Evolutionary conservation across 1,140 invertebrate genomes (phyloP).

Genomic region (Bombus breviceps): DNA sequence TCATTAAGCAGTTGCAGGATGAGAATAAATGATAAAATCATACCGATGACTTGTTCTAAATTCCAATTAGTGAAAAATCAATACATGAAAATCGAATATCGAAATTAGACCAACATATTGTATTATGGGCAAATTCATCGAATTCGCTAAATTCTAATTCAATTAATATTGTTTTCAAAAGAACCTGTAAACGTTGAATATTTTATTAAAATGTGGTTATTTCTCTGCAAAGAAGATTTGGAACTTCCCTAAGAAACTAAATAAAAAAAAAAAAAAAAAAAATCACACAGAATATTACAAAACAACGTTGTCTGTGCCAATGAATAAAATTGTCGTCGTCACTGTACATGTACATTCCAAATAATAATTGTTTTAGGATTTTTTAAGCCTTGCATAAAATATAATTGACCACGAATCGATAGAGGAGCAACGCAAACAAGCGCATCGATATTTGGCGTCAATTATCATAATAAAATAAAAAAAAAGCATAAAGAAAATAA

Average conservation of each 20-base stretch:
- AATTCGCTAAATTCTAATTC: too few relatives aligned
- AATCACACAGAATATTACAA: neutral
- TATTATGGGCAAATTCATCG: too few relatives aligned
- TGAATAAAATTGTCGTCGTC: neutral
- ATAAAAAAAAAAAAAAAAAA: neutral
- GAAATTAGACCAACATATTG: too few relatives aligned
- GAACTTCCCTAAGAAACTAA: neutral
- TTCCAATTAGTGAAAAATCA: too few relatives aligned
- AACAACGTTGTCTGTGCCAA: neutral
- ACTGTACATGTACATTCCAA: neutral
- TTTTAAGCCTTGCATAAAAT: neutral
- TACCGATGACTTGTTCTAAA: too few relatives aligned
- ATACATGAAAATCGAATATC: too few relatives aligned
- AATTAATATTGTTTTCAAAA: too few relatives aligned
- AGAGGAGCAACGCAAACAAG: neutral
- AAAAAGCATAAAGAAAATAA: neutral
- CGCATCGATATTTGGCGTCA: conserved; percentile 62
- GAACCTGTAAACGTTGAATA: neutral
- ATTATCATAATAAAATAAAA: conserved; percentile 47
- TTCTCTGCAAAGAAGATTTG: neutral
- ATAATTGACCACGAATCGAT: neutral
- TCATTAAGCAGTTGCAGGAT: neutral
- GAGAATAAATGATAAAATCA: neutral
- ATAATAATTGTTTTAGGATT: neutral
- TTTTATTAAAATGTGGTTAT: neutral